Evolutionary conservation across 2,888 invertebrate genomes (phyloP).

Genomic region (Suillia variegata): DNA sequence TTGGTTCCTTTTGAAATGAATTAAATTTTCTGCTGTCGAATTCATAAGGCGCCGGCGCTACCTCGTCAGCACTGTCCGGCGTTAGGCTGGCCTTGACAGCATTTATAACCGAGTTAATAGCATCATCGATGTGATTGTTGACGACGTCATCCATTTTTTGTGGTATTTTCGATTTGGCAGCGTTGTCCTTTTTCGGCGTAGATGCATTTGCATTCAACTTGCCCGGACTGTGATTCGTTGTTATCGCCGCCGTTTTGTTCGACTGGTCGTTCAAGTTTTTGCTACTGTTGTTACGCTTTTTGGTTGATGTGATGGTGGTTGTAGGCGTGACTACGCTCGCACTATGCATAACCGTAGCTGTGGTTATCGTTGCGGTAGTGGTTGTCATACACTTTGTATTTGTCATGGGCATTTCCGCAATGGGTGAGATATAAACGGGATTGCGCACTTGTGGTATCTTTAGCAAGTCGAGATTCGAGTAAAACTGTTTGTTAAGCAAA

Average conservation of each 20-base stretch:
- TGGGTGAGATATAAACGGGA: slow-evolving; percentile 30
- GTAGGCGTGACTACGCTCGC: too few species aligned
- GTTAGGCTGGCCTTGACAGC: slow-evolving; percentile 48
- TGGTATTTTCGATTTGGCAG: slow-evolving; percentile 30
- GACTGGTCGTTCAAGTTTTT: not conserved
- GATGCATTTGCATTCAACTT: not conserved
- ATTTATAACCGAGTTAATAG: slow-evolving; percentile 53
- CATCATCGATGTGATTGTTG: slow-evolving; percentile 54
- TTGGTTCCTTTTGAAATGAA: too few species aligned
- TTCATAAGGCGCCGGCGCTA: not conserved
- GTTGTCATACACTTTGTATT: not conserved
- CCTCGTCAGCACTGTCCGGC: slow-evolving; percentile 40
- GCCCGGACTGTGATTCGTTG: not conserved
- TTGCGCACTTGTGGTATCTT: slow-evolving; percentile 54
- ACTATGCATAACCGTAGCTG: too few species aligned
- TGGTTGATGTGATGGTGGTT: slow-evolving; percentile 7
- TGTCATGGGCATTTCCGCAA: not conserved
- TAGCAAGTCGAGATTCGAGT: slow-evolving; percentile 50
- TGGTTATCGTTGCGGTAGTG: too few species aligned
- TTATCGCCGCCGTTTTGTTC: not conserved
- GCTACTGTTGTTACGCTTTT: slow-evolving; percentile 23
- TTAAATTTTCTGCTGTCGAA: not conserved
- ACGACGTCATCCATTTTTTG: slow-evolving; percentile 53
- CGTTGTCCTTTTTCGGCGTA: slow-evolving; percentile 26
- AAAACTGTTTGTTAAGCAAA: slow-evolving; percentile 41